A percentile compares a stretch with the other conserved stretches of the same genome.
Conservation (phyloP, 35 echinoderm and acorn worm species). For the Heliocidaris tuberculata region DNA sequence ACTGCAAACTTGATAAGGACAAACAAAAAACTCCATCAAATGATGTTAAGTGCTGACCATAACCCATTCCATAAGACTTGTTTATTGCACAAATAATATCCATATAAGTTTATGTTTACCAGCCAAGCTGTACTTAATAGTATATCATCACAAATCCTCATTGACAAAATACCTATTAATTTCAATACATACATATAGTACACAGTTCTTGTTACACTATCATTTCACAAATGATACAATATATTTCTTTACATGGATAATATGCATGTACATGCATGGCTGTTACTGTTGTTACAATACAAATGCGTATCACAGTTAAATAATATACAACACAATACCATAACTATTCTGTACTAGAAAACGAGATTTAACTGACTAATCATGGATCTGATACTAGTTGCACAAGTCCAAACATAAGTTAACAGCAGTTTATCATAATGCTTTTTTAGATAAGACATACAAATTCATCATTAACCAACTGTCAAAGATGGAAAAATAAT, state of each 20-base stretch:
- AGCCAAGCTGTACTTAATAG: neutral
- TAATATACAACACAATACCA: neutral
- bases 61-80: neutral
- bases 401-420: too few species aligned
- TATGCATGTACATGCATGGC: neutral
- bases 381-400: too few species aligned
- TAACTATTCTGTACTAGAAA: neutral
- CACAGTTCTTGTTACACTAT: neutral
- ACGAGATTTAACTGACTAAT: neutral
- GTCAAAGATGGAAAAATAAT: too few species aligned
- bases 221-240: slow-evolving; percentile 11
- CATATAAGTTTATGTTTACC: neutral
- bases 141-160: neutral
- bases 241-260: neutral
- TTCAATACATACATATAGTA: slow-evolving; percentile 12
- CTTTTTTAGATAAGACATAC: too few species aligned
- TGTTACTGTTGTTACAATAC: neutral
- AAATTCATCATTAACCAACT: too few species aligned
- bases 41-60: slow-evolving; percentile 26
- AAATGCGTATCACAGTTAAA: neutral
- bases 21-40: neutral
- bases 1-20: neutral
- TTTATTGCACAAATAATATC: slow-evolving; percentile 34
- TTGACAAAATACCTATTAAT: neutral
- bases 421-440: too few species aligned